Base-by-base conservation (phyloP, 2,888 invertebrate species). In the Ferdinandea cuprea region DNA sequence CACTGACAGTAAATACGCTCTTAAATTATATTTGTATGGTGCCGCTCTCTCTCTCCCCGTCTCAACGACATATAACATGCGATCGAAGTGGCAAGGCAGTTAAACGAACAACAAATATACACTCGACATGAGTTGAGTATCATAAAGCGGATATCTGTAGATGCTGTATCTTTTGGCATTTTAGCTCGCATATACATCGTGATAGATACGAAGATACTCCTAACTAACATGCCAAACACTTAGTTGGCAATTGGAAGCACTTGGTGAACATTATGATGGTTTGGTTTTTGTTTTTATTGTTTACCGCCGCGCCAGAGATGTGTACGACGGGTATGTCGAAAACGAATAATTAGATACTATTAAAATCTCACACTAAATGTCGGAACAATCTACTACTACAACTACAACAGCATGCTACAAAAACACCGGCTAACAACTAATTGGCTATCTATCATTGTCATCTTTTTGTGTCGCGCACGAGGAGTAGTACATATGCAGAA, bases 391-490 rank as follows among this genome's bases (percentile, higher is more conserved):
- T 30, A 35, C 59, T n/a, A n/a, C n/a, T n/a, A n/a, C n/a, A n/a
- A n/a, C n/a, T n/a, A 71, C 35, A 44, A 65, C 40, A 35, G 30
- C 28, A 35, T 9, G 52, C 59, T 52, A 48, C 13, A 35, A 21
- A 17, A 58, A 56, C 56, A 48, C 44, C 25, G 59, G 6, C 37
- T 2, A 40, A 71, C 76, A 81, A 77, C 81, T 77, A 81, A 81
- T 81, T 81, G 81, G 66, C 81, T 77, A 81, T 81, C 81, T 81
- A 50, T 81, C 81, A 81, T 81, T 81, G 81, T 81, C 71, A 81
- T 81, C 76, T 76, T 81, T 77, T 52, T 81, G 54, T 81, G 81
- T 81, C 77, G 81, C 71, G 71, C 81, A 81, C 77, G 66, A 72
- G 71, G 71, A 61, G 13, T 46, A 30, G 52, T 52, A 66, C 56